Base-by-base conservation (phyloP, 2,113 vertebrate species). In the Tylochromis polylepis region DNA sequence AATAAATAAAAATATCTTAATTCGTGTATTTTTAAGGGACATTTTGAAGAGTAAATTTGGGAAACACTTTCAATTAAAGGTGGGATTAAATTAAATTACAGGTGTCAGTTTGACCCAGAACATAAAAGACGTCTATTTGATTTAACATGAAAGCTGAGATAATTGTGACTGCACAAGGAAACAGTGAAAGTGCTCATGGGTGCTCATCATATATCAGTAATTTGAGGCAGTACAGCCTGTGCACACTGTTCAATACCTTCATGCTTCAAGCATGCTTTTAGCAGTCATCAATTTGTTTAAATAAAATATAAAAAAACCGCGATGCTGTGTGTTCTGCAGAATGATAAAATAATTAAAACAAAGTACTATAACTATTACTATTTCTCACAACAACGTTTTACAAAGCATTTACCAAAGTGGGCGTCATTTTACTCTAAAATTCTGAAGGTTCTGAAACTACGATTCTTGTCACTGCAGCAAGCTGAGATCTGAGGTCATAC, bases 301-400 rank as follows among this genome's bases (percentile, higher is more conserved):
- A 20, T 7, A 36, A 65, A 65, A n/a, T n/a, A n/a, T n/a, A n/a
- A n/a, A n/a, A n/a, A n/a, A n/a, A n/a, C n/a, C n/a, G n/a, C n/a
- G n/a, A 8, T 9, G 18, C 18, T 16, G 16, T 3, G 5, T 16
- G 2, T 49, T 75, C 5, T 49, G 15, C 0, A 46, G 24, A 29
- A 49, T 49, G 27, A 29, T 49, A 75, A 1, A 49, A 49, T 18
- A 49, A 49, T 75, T 20, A 43, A 41, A 38, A 12, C 60, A 65
- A 24, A 51, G 11, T 77, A 20, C 70, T 77, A 12, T 0, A 75
- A 20, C 5, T 77, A 29, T 46, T 34, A 8, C 9, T 51, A 10
- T 46, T 53, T 11, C 72, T 2, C 46, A 53, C 27, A 53, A 8
- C 29, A 34, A 77, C 46, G n/a, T 77, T 51, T 77, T 2, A 20